A percentile compares a stretch with the other conserved stretches of the same genome.
These are phyloP conservation scores for Protonemura montana DNA, from an alignment of 2,888 invertebrate species.

Conservation along the genomic window DNA sequence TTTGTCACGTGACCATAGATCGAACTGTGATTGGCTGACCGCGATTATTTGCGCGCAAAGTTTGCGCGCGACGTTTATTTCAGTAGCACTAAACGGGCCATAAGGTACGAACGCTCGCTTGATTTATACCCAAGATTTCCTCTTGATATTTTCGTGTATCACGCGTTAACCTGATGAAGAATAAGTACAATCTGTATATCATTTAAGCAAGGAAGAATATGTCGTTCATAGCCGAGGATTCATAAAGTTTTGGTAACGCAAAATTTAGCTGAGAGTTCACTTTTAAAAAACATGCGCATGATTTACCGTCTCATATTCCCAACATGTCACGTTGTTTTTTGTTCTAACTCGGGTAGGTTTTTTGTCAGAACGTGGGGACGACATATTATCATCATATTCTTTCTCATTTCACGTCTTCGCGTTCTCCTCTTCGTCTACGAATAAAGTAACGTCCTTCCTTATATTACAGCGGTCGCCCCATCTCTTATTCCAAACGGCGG, in stretches of 20 bases:
- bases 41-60: no score
- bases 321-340: not conserved
- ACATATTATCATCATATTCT: not conserved
- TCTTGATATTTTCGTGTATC: not conserved
- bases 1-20: no score
- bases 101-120: not conserved
- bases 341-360: not conserved
- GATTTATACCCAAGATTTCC: not conserved
- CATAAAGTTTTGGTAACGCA: not conserved
- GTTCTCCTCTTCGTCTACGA: not conserved
- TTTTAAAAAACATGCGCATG: not conserved
- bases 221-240: not conserved
- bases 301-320: constrained; percentile 7
- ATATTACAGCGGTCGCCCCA: not conserved
- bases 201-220: not conserved
- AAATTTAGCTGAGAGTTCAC: not conserved
- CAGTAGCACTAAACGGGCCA: not conserved
- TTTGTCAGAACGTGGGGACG: not conserved
- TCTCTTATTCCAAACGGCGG: not conserved
- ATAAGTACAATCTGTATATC: not conserved
- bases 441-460: not conserved
- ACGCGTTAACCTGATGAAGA: not conserved
- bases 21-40: no score
- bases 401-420: not conserved
- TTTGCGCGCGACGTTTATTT: no score